A percentile compares a stretch with the other conserved stretches of the same genome.
Evolutionary conservation across 1,140 invertebrate species (phyloP).

Genomic region (Tribolium madens): DNA sequence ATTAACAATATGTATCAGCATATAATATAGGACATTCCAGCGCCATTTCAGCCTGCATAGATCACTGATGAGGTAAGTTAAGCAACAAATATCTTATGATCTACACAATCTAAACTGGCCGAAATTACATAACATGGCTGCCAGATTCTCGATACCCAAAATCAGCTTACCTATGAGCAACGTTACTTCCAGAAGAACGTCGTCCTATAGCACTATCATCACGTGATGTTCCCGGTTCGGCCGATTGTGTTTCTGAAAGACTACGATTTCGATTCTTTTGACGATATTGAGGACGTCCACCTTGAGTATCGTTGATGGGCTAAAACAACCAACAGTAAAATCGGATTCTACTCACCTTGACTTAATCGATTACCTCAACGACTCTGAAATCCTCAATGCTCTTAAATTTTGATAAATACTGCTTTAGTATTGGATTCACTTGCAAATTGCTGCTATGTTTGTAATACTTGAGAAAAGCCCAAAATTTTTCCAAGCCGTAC

Average conservation of each 20-base stretch:
- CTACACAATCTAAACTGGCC: constrained; percentile 9
- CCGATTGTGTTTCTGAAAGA: constrained; percentile 55
- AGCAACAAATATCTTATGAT: neutral
- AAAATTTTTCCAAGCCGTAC: constrained; percentile 99
- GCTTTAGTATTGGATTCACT: constrained; percentile 83
- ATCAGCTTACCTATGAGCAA: constrained; percentile 26
- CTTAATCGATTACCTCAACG: constrained; percentile 72
- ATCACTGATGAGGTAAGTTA: neutral
- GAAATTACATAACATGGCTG: constrained; percentile 1
- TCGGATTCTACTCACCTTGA: constrained; percentile 65
- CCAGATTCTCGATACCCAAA: neutral
- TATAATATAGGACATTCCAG: neutral
- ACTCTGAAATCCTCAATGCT: constrained; percentile 95
- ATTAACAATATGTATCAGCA: constrained; percentile 24
- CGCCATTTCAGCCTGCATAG: neutral
- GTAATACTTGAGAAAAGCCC: constrained; percentile 97
- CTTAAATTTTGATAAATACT: constrained; percentile 90
- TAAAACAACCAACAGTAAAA: constrained; percentile 53
- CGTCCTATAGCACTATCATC: constrained; percentile 45
- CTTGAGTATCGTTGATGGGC: constrained; percentile 56
- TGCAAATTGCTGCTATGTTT: constrained; percentile 83
- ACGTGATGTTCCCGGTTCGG: constrained; percentile 48
- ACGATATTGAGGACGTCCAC: constrained; percentile 50
- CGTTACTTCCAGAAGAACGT: constrained; percentile 46
- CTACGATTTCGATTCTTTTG: constrained; percentile 52